phyloP scores from a whole-genome alignment of 2,113 vertebrate genomes.

The Sylvia atricapilla region DNA sequence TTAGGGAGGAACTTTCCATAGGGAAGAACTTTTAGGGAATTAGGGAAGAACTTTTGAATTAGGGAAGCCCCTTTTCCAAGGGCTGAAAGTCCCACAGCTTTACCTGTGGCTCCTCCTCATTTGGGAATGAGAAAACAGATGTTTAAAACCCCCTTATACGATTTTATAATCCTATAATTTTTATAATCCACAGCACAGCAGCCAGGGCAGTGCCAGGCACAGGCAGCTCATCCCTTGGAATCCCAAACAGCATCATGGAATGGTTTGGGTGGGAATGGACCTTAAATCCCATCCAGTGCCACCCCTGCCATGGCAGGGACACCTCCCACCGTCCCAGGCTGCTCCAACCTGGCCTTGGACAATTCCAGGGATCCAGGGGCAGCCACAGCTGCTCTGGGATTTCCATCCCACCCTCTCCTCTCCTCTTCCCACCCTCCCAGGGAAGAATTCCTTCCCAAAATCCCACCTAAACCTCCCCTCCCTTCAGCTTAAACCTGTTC shows the following conservation, averaged over 20 bases:
- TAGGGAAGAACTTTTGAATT: background rate
- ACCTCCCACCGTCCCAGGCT: background rate
- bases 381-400: background rate
- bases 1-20: background rate
- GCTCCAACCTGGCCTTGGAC: background rate
- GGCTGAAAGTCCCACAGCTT: background rate
- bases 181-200: background rate
- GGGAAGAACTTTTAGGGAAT: background rate
- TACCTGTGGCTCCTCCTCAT: fast-evolving
- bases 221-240: background rate
- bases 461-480: background rate
- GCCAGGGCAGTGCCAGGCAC: background rate
- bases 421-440: background rate
- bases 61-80: background rate
- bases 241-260: background rate
- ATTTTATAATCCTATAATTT: too few relatives aligned
- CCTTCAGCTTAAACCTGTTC: background rate
- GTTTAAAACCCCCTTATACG: background rate
- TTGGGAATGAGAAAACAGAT: background rate
- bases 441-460: background rate
- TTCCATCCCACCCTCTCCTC: background rate
- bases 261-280: background rate
- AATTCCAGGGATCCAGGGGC: background rate
- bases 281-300: background rate
- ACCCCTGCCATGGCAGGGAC: background rate